Conservation (phyloP, 2,888 invertebrate species). For the Macrosoma leucophasiata region DNA sequence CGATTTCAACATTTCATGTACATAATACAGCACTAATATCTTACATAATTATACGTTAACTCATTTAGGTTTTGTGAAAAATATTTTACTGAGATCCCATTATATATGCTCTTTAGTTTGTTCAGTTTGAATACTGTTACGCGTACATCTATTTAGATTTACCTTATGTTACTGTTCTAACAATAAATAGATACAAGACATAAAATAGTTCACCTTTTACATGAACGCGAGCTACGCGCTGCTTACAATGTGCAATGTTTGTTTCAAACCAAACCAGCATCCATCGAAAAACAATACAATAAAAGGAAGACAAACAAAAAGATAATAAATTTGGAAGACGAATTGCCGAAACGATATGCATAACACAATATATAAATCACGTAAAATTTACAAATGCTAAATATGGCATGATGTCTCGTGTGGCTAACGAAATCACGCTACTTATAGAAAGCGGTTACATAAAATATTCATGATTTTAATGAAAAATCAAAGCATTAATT, state of each 20-base stretch:
- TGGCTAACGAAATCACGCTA: too few relatives aligned
- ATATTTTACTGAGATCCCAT: slow-evolving; percentile 63
- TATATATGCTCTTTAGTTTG: slow-evolving; percentile 54
- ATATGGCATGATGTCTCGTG: slow-evolving; percentile 54
- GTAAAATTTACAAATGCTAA: slow-evolving; percentile 37
- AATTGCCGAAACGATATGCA: slow-evolving; percentile 29
- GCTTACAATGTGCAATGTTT: slow-evolving; percentile 50
- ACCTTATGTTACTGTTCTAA: slow-evolving; percentile 34
- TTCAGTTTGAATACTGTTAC: slow-evolving; percentile 56
- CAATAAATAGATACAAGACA: slow-evolving; percentile 53
- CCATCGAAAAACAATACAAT: slow-evolving; percentile 25
- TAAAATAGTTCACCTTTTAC: slow-evolving; percentile 66
- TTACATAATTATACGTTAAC: slow-evolving; percentile 39
- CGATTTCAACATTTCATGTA: slow-evolving; percentile 28
- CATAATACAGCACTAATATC: slow-evolving; percentile 38
- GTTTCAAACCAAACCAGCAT: slow-evolving; percentile 27
- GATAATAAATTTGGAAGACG: slow-evolving; percentile 54
- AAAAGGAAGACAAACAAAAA: slow-evolving; percentile 40
- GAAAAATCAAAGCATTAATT: too few relatives aligned
- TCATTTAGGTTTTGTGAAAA: slow-evolving; percentile 47
- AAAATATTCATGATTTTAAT: too few relatives aligned
- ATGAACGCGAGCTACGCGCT: slow-evolving; percentile 56
- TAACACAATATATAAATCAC: slow-evolving; percentile 20
- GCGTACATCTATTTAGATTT: slow-evolving; percentile 34
- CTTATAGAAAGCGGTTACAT: too few relatives aligned